Conservation (phyloP, 2,888 invertebrate species). For the Yponomeuta sedellus region DNA sequence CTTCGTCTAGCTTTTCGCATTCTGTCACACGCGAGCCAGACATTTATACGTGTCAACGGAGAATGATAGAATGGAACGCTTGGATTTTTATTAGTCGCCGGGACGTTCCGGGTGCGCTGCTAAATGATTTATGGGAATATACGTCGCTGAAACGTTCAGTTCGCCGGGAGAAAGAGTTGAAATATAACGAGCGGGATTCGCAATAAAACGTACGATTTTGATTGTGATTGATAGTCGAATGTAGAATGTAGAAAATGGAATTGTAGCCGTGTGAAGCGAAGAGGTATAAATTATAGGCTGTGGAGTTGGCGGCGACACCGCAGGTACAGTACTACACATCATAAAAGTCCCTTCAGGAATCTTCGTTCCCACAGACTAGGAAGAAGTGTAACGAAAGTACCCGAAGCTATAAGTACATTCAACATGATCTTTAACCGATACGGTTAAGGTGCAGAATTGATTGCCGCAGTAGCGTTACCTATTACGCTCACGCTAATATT, state of each 20-base stretch:
- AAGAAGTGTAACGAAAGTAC: too few species aligned
- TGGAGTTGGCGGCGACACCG: too few species aligned
- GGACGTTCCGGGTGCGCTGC: not conserved
- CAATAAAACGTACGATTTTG: not conserved
- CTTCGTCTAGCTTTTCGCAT: not conserved
- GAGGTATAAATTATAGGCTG: too few species aligned
- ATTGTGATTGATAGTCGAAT: not conserved
- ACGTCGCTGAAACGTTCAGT: not conserved
- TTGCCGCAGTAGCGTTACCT: too few species aligned
- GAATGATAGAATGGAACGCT: slow-evolving; percentile 6
- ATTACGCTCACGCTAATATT: too few species aligned
- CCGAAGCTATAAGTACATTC: too few species aligned
- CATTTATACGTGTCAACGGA: slow-evolving; percentile 7
- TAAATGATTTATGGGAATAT: not conserved
- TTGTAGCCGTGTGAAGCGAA: not conserved
- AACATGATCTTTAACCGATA: too few species aligned
- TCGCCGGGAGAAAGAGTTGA: not conserved
- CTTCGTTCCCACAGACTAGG: too few species aligned
- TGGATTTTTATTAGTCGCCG: slow-evolving; percentile 1
- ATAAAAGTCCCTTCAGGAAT: too few species aligned
- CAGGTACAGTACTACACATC: too few species aligned
- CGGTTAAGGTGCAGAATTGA: too few species aligned
- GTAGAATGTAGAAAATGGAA: not conserved
- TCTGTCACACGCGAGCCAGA: not conserved
- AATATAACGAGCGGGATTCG: not conserved